phyloP scores from a whole-genome alignment of 2,113 vertebrate species.

The Pluvianellus socialis region DNA sequence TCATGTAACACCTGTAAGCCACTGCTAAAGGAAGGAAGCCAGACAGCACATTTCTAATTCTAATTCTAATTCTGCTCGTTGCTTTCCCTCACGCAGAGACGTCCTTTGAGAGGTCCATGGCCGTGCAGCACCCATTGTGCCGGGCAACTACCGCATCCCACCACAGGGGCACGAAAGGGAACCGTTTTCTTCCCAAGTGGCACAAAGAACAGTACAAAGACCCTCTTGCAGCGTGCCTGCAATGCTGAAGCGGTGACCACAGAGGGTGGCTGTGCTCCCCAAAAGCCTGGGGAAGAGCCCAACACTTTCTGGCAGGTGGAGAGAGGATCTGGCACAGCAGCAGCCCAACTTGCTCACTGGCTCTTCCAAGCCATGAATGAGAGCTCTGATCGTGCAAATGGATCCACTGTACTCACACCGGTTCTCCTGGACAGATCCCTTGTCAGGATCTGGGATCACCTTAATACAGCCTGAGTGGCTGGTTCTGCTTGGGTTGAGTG shows the following conservation, averaged over 20 bases:
- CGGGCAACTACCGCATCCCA: neutral
- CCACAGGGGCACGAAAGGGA: neutral
- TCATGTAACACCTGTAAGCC: neutral
- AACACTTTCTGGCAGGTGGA: neutral
- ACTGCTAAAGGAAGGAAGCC: neutral
- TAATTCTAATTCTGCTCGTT: neutral
- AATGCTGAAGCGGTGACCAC: neutral
- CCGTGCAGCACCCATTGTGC: accelerated
- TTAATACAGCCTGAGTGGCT: neutral
- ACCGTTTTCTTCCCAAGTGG: neutral
- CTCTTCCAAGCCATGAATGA: neutral
- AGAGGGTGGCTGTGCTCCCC: neutral
- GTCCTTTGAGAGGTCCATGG: accelerated
- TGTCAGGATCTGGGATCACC: neutral
- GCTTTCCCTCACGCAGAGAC: neutral
- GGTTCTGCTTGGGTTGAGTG: neutral
- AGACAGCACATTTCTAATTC: neutral
- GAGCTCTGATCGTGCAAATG: neutral
- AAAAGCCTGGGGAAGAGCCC: neutral
- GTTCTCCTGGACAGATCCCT: neutral
- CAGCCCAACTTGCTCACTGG: neutral
- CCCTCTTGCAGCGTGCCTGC: neutral
- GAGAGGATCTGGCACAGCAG: neutral
- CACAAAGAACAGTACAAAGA: neutral
- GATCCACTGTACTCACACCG: neutral